Evolutionary conservation across 2,888 invertebrate species (phyloP), one percentile per base, ranked within the genome.

Genomic region (Osedax fenrisi): DNA sequence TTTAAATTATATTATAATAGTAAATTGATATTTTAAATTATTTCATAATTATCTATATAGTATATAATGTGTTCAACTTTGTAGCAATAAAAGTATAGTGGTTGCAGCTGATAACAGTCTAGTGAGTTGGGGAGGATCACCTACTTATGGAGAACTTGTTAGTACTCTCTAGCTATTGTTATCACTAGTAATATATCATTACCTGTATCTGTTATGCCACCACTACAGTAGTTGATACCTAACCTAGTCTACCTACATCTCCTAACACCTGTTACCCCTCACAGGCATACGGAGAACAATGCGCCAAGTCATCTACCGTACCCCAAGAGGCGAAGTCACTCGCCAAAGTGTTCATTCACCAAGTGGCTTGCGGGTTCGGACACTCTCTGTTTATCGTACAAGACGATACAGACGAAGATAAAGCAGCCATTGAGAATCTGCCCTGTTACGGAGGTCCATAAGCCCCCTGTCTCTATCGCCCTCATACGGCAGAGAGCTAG

Each of bases 91-190:
- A 0, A 92, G 92, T 26, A 84, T 86, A 70, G 83, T 94, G 72
- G 89, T 94, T 41, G 90, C 91, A 0, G 94, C 94, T 0, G 95
- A 95, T 83, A 92, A 94, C 71, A 90, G 90, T 22, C 88, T 93
- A 2, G 91, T 95, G 79, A 90, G 91, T 26, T 94, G 94, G 92
- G 94, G 94, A 2, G 90, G 91, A n/a, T 90, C 92, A 61, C 94
- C 94, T 0, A 92, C 93, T 2, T 94, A 90, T 81, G 95, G 95
- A 0, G 94, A 94, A 87, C 86, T 95, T 87, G 91, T 91, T 82
- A 86, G 83, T 78, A 22, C 23, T 27, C 61, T 61, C 13, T 23
- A 24, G 3, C 26, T 3, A 23, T 21, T 23, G 10, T 68, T 5
- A 68, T 25, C 10, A 68, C 22, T 26, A 13, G 26, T 64, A 64